phyloP scores from a whole-genome alignment of 1,140 invertebrate genomes.

The Zeugodacus cucurbitae region DNA sequence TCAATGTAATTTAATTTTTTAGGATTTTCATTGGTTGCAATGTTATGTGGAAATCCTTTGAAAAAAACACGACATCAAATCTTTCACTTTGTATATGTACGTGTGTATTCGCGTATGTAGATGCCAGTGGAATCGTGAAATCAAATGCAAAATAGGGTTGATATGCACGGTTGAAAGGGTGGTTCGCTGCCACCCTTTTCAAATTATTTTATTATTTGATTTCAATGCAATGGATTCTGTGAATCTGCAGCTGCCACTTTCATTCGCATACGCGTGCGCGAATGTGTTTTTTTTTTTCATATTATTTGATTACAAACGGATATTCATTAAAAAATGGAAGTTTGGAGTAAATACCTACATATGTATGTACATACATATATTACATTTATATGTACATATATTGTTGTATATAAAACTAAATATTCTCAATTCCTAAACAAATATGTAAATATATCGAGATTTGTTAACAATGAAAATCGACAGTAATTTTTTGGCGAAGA shows the following conservation, averaged over 20 bases:
- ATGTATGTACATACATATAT: background rate
- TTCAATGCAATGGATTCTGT: conserved; percentile 1
- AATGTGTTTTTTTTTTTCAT: background rate
- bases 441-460: too few species aligned
- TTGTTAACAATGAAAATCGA: too few species aligned
- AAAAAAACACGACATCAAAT: background rate
- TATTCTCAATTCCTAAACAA: background rate
- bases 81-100: background rate
- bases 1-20: background rate
- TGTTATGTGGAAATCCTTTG: background rate
- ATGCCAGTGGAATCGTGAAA: background rate
- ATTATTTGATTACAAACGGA: background rate
- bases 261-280: background rate
- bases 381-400: background rate
- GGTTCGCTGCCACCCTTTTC: conserved; percentile 16
- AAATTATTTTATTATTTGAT: background rate
- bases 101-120: background rate
- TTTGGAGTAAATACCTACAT: background rate
- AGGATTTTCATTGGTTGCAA: conserved; percentile 22
- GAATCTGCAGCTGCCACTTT: conserved; percentile 10
- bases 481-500: too few species aligned
- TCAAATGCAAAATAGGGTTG: conserved; percentile 36
- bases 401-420: background rate
- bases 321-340: too few species aligned
- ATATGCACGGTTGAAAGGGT: background rate